Conservation (phyloP, 2,797 vertebrate genomes). For the Squalus acanthias region DNA sequence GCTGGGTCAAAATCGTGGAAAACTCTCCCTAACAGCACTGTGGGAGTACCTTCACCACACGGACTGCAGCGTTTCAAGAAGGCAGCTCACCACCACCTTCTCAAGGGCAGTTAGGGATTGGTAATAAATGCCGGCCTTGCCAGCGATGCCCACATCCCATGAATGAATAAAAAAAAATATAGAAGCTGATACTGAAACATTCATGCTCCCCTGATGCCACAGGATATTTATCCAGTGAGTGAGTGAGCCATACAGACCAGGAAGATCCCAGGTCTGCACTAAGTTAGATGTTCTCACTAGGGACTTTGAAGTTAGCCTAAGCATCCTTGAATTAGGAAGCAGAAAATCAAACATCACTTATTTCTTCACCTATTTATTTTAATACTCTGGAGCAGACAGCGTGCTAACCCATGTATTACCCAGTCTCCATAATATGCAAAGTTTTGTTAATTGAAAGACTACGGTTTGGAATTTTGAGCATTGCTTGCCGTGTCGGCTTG, state of each 20-base stretch:
- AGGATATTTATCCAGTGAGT: not conserved
- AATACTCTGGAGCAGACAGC: not conserved
- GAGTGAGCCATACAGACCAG: not conserved
- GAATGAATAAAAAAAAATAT: not conserved
- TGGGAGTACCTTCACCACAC: too few relatives aligned
- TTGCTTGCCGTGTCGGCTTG: not conserved
- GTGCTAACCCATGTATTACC: not conserved
- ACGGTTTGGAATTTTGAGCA: not conserved
- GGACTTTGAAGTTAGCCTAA: not conserved
- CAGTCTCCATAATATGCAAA: not conserved
- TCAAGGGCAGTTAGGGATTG: too few relatives aligned
- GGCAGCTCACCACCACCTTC: too few relatives aligned
- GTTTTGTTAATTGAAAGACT: too few relatives aligned
- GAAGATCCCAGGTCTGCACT: not conserved
- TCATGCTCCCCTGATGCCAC: not conserved
- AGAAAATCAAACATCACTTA: not conserved
- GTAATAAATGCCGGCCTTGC: too few relatives aligned
- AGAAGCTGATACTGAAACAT: not conserved
- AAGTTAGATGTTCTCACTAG: not conserved
- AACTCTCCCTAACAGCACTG: too few relatives aligned
- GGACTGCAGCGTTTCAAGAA: too few relatives aligned
- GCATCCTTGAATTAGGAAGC: not conserved
- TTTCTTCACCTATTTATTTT: not conserved
- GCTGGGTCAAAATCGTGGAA: too few relatives aligned
- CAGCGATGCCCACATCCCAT: too few relatives aligned